Evolutionary conservation across 2,888 invertebrate genomes (phyloP), one percentile per base, ranked within the genome.

Genomic region (Phorcus lineatus): DNA sequence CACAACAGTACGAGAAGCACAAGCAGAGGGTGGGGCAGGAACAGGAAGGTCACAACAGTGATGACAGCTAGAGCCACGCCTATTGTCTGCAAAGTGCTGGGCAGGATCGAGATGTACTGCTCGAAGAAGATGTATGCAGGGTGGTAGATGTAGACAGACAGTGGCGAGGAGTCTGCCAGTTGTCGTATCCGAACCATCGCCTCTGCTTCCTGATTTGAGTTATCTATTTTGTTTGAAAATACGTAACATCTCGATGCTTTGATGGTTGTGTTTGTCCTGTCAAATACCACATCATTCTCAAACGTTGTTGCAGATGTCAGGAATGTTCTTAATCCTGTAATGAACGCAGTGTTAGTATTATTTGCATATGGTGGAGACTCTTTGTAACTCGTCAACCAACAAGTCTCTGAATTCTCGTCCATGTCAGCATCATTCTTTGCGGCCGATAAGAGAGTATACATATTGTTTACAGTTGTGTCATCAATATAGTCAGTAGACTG

Each of bases 231-330:
- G 17, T 62, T 54, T n/a, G 84, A 81, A 70, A 82, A 80, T 11
- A 80, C 74, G 52, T 83, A 80, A 28, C 84, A 84, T n/a, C 84
- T 62, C 67, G 97, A 97, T 0, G 97, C 97, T 7, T 96, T 90
- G 40, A 98, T 95, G 95, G 77, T 95, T 95, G 47, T 81, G 22
- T 81, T 78, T 16, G 84, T 80, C 3, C 74, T 57, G 74, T 82
- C 82, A 74, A 87, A 83, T n/a, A 83, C 84, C 19, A 85, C 80
- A 81, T 86, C 85, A 52, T 82, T 84, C 17, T 76, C 31, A 74
- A 81, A 82, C 13, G 79, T 55, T 24, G 82, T 79, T 47, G 70
- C 31, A 4, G 76, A 7, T 19, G 62, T 53, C n/a, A 81, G 40
- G 62, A 85, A 83, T 31, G 77, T 70, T 53, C 79, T 66, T 13